Evolutionary conservation across 2,797 vertebrate genomes (phyloP).

Genomic region (Paramormyrops hopkinsi): DNA sequence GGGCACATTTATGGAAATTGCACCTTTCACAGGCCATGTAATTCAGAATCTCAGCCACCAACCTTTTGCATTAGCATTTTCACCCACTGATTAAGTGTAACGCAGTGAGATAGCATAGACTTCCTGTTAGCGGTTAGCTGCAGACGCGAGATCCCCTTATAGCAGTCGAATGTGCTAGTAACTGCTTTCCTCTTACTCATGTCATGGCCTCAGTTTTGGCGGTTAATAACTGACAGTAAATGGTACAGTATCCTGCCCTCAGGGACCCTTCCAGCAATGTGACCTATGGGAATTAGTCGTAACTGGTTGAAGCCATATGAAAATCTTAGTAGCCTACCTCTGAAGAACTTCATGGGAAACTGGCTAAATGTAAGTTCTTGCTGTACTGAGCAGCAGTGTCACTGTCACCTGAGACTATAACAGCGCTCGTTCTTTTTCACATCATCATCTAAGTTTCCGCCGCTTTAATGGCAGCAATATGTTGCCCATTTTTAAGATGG

Average conservation of each 20-base stretch:
- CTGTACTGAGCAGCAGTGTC: background rate
- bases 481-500: background rate
- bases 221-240: background rate
- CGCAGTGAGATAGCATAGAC: background rate
- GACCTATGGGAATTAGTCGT: background rate
- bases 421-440: background rate
- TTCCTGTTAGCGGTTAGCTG: background rate
- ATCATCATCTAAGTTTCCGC: background rate
- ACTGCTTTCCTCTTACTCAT: background rate
- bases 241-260: background rate
- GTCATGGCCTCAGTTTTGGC: background rate
- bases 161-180: background rate
- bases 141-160: background rate
- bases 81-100: background rate
- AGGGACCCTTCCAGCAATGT: background rate
- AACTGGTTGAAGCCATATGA: background rate
- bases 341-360: background rate
- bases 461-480: background rate
- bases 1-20: slow-evolving; percentile 21
- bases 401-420: background rate
- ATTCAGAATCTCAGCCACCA: background rate
- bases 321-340: background rate
- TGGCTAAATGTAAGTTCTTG: background rate
- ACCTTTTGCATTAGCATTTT: slow-evolving; percentile 3
- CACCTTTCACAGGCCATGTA: background rate